phyloP scores from a whole-genome alignment of 2,113 vertebrate species.

The Cacatua alba region DNA sequence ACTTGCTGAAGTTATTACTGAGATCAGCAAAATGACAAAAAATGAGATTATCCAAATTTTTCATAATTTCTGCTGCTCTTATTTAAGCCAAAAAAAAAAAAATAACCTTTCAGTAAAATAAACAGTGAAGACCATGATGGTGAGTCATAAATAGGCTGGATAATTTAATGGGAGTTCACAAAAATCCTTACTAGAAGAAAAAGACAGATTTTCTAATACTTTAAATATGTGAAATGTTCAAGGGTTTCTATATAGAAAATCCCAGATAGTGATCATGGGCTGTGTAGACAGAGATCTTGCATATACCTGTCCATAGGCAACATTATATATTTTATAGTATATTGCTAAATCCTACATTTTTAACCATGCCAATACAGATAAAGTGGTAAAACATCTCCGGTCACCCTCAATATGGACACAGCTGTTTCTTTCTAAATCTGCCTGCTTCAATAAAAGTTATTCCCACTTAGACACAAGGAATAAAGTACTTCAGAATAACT shows the following conservation, averaged over 20 bases:
- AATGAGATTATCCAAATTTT: neutral
- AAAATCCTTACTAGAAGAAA: neutral
- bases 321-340: neutral
- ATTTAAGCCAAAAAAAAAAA: neutral
- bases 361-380: neutral
- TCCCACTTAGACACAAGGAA: neutral
- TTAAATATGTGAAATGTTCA: neutral
- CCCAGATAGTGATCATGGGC: neutral
- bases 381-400: neutral
- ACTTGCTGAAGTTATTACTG: neutral
- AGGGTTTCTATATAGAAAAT: neutral
- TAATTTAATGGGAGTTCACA: neutral
- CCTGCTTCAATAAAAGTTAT: neutral
- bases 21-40: neutral
- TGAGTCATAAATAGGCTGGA: neutral
- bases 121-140: neutral
- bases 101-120: neutral
- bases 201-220: neutral
- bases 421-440: neutral
- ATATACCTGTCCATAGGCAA: neutral
- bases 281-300: fast-evolving
- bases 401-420: neutral
- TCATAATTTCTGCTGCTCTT: neutral
- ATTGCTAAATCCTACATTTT: neutral
- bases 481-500: neutral